Evolutionary conservation across 2,888 invertebrate species (phyloP), one percentile per base, ranked within the genome.

Genomic region (Invenusta paracnida): DNA sequence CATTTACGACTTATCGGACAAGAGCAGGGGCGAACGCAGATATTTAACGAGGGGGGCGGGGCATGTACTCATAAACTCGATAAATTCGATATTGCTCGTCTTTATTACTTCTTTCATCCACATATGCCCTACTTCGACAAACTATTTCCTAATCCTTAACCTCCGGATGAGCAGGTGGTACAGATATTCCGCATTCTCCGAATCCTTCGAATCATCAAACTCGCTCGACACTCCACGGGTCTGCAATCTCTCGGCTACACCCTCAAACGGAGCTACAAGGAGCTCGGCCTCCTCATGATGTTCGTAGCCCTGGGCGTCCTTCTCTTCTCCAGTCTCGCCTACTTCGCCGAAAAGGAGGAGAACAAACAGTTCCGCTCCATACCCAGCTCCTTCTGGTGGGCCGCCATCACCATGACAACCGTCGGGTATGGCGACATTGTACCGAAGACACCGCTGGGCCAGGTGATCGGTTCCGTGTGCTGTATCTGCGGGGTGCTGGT

Each of bases 401-500:
- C 98, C 92, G 96, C 96, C 93, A 98, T 98, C 93, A 98, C 98
- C 91, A 92, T 92, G 92, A 92, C 92, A n/a, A 92, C 92, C 13
- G 92, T 93, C 1, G 98, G 98, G 93, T 98, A 98, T 94, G 98
- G 98, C 93, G 98, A 96, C 93, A 96, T 96, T 93, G 95, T 94
- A 93, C 96, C 98, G 92, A 96, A 95, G 92, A 98, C 98, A 92
- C 95, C 95, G 92, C 94, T 97, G 93, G 99, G 99, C 93, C 98
- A 98, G 94, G 94, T 98, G 93, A 98, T 99, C 94, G 99, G 98
- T 94, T 96, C 96, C 94, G 96, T 98, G 94, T 99, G 98, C 95
- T 98, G 98, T 94, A 96, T 99, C 94, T 98, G 98, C 94, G 99
- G 99, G 94, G 98, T 99, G 93, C 94, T 99, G 95, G 98, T 98